Conservation (phyloP, 2,113 vertebrate genomes). For the Ramphastos sulfuratus region DNA sequence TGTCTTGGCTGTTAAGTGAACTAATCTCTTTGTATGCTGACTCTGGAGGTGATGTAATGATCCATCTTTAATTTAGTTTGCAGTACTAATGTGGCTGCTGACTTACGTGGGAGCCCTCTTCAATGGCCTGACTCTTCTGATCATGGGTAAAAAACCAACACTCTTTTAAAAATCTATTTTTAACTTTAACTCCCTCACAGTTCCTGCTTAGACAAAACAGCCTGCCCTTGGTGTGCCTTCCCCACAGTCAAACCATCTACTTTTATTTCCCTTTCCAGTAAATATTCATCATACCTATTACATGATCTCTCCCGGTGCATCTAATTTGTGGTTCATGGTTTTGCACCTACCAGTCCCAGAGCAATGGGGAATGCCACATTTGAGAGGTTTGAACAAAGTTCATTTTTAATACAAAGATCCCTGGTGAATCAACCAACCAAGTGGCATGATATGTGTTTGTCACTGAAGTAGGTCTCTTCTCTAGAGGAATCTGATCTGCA, state of each 20-base stretch:
- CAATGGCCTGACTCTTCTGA: slow-evolving; percentile 97
- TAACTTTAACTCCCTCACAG: neutral
- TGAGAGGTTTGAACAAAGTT: slow-evolving; percentile 13
- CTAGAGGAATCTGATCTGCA: neutral
- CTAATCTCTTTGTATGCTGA: neutral
- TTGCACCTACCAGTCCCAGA: neutral
- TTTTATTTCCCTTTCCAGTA: neutral
- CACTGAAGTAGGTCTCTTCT: slow-evolving; percentile 29
- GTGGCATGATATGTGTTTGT: neutral
- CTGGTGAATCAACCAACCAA: slow-evolving; percentile 23
- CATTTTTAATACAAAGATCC: slow-evolving; percentile 13
- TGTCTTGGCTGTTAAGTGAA: neutral
- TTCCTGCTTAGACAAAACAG: neutral
- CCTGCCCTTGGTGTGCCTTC: neutral
- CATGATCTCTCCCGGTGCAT: neutral
- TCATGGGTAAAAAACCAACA: slow-evolving; percentile 86
- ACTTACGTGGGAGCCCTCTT: slow-evolving; percentile 98
- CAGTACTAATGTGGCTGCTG: slow-evolving; percentile 99
- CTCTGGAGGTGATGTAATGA: slow-evolving; percentile 18
- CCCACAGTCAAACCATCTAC: neutral
- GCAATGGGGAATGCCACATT: neutral
- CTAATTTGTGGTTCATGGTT: neutral
- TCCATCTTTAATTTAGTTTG: slow-evolving; percentile 83
- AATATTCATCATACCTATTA: neutral
- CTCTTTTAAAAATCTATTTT: slow-evolving; percentile 13